phyloP scores from a whole-genome alignment of 1,140 invertebrate genomes.

The Dinothrombium tinctorium region DNA sequence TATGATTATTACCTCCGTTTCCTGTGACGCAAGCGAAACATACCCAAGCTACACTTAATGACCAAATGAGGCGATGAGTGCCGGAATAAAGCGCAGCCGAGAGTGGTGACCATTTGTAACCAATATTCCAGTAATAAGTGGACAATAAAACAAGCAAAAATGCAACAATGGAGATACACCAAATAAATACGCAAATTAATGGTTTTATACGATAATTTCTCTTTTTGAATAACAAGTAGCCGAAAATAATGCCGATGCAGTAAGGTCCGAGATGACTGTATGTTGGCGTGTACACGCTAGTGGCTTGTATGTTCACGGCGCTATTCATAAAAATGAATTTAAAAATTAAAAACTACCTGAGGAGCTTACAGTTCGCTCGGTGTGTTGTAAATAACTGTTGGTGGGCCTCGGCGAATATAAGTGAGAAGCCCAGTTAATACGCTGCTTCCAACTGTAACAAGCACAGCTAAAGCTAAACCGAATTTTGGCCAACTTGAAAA shows the following conservation, averaged over 20 bases:
- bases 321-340: too few species aligned
- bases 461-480: neutral
- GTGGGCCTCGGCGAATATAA: neutral
- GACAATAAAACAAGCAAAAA: slow-evolving; percentile 7
- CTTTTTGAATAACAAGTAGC: neutral
- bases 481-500: neutral
- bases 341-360: slow-evolving; percentile 2
- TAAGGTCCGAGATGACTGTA: slow-evolving; percentile 14
- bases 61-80: slow-evolving; percentile 21
- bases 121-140: slow-evolving; percentile 14
- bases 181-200: neutral
- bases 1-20: slow-evolving; percentile 12
- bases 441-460: neutral
- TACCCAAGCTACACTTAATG: slow-evolving; percentile 23
- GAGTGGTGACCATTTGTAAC: slow-evolving; percentile 14
- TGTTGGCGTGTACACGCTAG: slow-evolving; percentile 11
- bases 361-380: too few species aligned
- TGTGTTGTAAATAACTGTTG: slow-evolving; percentile 10
- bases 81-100: slow-evolving; percentile 27
- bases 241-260: slow-evolving; percentile 7
- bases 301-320: neutral
- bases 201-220: neutral
- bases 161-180: neutral
- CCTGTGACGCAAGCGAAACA: slow-evolving; percentile 24
- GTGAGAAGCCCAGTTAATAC: neutral